Percentiles rank a stretch among this genome's conserved stretches.
Conservation (phyloP, 2,888 invertebrate genomes). For the Hemicrepidius hirtus region DNA sequence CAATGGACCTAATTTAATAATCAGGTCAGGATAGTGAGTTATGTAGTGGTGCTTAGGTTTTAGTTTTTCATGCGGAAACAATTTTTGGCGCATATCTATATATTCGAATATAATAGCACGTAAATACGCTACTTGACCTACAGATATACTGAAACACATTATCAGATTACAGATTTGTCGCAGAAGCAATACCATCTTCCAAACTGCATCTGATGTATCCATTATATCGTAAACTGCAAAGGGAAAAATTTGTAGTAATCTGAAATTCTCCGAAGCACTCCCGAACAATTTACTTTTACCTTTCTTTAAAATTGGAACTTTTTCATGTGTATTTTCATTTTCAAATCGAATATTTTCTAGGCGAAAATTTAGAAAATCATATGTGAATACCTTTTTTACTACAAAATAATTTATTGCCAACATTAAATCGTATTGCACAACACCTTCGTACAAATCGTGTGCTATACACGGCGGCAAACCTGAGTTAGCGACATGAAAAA, state of each 20-base stretch:
- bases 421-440: conserved; percentile 57
- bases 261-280: conserved; percentile 34
- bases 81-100: conserved; percentile 34
- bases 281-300: conserved; percentile 43
- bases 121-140: conserved; percentile 34
- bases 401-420: conserved; percentile 55
- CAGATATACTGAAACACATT: conserved; percentile 15
- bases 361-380: no score
- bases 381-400: conserved; percentile 30
- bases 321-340: conserved; percentile 44
- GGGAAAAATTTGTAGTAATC: conserved; percentile 32
- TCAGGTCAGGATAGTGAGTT: conserved; percentile 56
- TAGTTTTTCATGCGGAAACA: conserved; percentile 46
- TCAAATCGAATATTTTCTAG: conserved; percentile 43
- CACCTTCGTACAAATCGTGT: conserved; percentile 61
- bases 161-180: conserved; percentile 19
- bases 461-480: conserved; percentile 62
- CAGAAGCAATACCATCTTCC: conserved; percentile 34
- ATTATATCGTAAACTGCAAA: conserved; percentile 29
- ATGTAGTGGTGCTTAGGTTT: conserved; percentile 59
- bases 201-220: conserved; percentile 21
- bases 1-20: conserved; percentile 55
- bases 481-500: conserved; percentile 59
- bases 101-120: conserved; percentile 26
- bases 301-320: conserved; percentile 37